Base-by-base conservation (phyloP, 2,888 invertebrate genomes). In the Drosophila eohydei region DNA sequence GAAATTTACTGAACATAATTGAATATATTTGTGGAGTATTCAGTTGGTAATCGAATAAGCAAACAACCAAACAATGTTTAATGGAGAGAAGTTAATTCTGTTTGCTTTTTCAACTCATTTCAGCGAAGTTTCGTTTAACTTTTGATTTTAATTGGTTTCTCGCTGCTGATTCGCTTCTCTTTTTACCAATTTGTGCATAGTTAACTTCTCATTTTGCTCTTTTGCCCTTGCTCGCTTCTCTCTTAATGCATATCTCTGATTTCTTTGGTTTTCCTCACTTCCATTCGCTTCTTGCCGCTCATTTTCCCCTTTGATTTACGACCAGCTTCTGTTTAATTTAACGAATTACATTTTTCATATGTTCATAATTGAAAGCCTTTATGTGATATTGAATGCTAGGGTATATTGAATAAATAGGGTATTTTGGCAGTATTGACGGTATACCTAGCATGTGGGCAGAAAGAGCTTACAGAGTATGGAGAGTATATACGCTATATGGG, bases 291-390 rank as follows among this genome's bases (percentile, higher is more conserved):
- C 30, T n/a, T 1, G 16, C 9, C 0, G 28, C 14, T 54, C 11
- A n/a, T 7, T 7, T 11, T 6, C 6, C 26, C n/a, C n/a, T 28
- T 16, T 36, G 36, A 46, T 28, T 36, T 46, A 57, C 12, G 36
- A 16, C 3, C 26, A 30, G 21, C 59, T 59, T 16, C 30, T 59
- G 40, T 59, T 28, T 30, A 30, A 51, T 51, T 40, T 14, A 46
- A 46, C 38, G 38, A 62, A 62, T 62, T 62, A 57, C 30, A 62
- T 62, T 34, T 36, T 12, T 21, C 61, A 56, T 62, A 55, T 62
- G 61, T 28, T 34, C 34, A 43, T 44, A 40, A 59, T 55, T 36
- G 30, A 55, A 16, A 58, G 9, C 32, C 11, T 54, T 40, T 40
- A 30, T 40, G 12, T 41, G 28, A 8, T 30, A n/a, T 14, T 30